Evolutionary conservation across 1,140 invertebrate genomes (phyloP).

Genomic region (Ceratoteleas bidentatus): DNA sequence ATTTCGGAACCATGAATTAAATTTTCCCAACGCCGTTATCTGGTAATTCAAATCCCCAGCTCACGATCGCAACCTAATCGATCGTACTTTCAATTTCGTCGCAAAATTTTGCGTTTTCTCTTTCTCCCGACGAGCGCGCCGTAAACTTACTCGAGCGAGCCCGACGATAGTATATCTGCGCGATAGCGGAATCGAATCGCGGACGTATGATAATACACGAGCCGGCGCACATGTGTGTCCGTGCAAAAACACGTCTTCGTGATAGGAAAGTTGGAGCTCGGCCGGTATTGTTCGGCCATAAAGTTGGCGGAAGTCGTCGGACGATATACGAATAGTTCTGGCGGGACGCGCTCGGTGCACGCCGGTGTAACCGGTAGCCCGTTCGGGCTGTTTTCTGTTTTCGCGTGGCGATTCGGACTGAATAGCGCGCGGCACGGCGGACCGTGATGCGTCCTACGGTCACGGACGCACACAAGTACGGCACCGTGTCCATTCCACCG

Average conservation of each 20-base stretch:
- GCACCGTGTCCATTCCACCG: constrained; percentile 29
- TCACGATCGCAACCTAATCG: neutral
- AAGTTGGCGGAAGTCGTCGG: constrained; percentile 63
- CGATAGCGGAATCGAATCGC: constrained; percentile 46
- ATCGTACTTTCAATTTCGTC: constrained; percentile 37
- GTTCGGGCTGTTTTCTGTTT: constrained; percentile 32
- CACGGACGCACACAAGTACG: constrained; percentile 21
- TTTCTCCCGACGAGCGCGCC: constrained; percentile 15
- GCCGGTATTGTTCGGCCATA: constrained; percentile 60
- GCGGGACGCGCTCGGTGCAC: constrained; percentile 41
- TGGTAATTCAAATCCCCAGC: neutral
- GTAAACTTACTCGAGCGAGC: constrained; percentile 40
- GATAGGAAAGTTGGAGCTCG: constrained; percentile 57
- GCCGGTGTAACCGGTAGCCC: constrained; percentile 26
- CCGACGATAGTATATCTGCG: constrained; percentile 27
- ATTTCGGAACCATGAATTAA: too few species aligned
- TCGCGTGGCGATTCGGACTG: constrained; percentile 22
- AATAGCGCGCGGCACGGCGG: constrained; percentile 17
- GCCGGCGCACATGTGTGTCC: constrained; percentile 21
- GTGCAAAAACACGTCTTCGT: constrained; percentile 52
- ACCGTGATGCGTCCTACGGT: constrained; percentile 32
- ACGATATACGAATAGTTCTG: constrained; percentile 61
- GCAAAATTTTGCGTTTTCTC: constrained; percentile 28
- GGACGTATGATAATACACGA: constrained; percentile 36
- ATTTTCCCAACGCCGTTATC: too few species aligned